Evolutionary conservation across 2,888 invertebrate species (phyloP), one percentile per base, ranked within the genome.

Genomic region (Limenitis camilla): DNA sequence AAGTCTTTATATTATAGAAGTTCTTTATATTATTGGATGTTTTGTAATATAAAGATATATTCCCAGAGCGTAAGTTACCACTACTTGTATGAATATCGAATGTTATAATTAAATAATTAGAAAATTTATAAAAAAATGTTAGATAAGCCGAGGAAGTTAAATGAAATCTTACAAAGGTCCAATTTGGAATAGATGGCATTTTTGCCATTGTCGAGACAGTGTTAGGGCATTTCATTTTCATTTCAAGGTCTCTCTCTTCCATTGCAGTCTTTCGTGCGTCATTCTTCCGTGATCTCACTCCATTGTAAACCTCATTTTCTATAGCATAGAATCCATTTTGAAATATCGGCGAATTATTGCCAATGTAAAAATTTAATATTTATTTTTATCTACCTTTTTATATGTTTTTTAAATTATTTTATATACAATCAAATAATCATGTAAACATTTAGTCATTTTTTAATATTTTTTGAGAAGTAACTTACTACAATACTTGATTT

Each of bases 201-300:
- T 65, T 70, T 68, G 55, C 56, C 61, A 64, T 60, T 67, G 61
- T 65, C 61, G 64, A 65, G 62, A 68, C 63, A 61, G 62, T 63
- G 56, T 61, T 56, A 62, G 62, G 63, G 64, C 67, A 70, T 67
- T 70, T 70, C 69, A 64, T 67, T 64, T 59, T 62, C 52, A 61
- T 67, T 60, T 58, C 42, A 51, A 44, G n/a, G n/a, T n/a, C 43
- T 56, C 54, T 50, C 30, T 63, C 80, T 80, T 81, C 79, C 81
- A 76, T 64, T 63, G 49, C 58, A 63, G 72, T 75, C 72, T 76
- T 74, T 71, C 72, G 57, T 57, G 62, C 61, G 57, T 56, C 60
- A 69, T 69, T 67, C 81, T 82, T 83, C 82, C 84, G 52, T 70
- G 72, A 77, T 77, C 72, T 77, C 75, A 72, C 66, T 74, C 68